Evolutionary conservation across 2,888 invertebrate genomes (phyloP).

Genomic region (Sarcophaga rosellei): DNA sequence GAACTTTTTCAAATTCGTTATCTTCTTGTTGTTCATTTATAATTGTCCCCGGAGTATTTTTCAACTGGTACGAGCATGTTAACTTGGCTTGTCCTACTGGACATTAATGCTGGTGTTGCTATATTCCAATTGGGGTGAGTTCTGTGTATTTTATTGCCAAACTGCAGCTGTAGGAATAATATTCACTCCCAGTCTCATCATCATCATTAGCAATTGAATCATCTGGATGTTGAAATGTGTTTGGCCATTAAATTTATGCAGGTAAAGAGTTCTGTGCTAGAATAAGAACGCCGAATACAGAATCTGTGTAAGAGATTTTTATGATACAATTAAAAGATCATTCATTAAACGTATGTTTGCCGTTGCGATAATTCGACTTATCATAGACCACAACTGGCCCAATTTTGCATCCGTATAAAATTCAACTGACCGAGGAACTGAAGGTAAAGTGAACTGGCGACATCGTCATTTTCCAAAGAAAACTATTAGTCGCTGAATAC

Average conservation of each 20-base stretch:
- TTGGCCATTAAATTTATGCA: slow-evolving; percentile 3
- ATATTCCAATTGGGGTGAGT: not conserved
- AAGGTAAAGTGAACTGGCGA: too few species aligned
- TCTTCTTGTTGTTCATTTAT: not conserved
- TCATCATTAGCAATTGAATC: not conserved
- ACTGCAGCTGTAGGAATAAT: not conserved
- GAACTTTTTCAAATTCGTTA: not conserved
- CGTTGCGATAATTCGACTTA: too few species aligned
- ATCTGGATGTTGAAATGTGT: slow-evolving; percentile 6
- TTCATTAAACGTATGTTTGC: too few species aligned
- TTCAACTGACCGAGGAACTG: too few species aligned
- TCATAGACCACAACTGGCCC: too few species aligned
- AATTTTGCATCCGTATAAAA: too few species aligned
- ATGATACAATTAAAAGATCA: slow-evolving; percentile 32
- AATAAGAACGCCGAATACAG: not conserved
- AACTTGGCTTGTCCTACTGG: not conserved
- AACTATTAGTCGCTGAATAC: too few species aligned
- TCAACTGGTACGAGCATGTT: not conserved
- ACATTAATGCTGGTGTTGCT: not conserved
- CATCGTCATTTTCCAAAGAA: too few species aligned
- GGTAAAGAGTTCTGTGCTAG: not conserved
- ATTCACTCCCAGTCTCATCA: not conserved
- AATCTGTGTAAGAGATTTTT: slow-evolving; percentile 5
- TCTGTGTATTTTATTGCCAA: not conserved
- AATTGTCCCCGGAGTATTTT: not conserved